Base-by-base conservation (phyloP, 2,888 invertebrate genomes). In the Drosophila leonis region DNA sequence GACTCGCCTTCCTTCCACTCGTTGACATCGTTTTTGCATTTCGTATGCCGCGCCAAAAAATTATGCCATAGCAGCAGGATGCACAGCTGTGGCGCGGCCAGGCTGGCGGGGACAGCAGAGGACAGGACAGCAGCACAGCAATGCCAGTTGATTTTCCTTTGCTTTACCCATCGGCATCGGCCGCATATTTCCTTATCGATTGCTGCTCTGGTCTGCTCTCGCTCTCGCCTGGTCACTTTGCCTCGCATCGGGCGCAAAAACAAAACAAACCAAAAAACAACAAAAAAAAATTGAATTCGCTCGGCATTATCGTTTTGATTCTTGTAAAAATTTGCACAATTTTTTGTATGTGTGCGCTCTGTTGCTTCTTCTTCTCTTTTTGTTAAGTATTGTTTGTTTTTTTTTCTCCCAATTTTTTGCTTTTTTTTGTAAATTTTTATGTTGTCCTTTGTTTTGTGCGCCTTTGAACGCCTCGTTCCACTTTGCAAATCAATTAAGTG, bases 401-500 rank as follows among this genome's bases (percentile, higher is more conserved):
- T 63, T 46, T 46, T 0, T 27, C 2, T 4, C 24, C 4, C 24
- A 24, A 27, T 46, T 27, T 24, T 24, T 46, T 4, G 54, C 33
- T 62, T 12, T 27, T 27, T 37, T 15, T 39, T 27, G 31, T 44
- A 18, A 3, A 55, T 61, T 31, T 35, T 15, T 20, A 39, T 41
- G 29, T 24, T 57, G 54, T 44, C 29, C 42, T 55, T 69, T 69
- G 62, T 65, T 61, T 72, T 69, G 65, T 44, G 48, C 59, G 55
- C 73, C 63, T 83, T 69, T 72, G 72, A 74, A 61, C 33, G 62
- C 54, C 68, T 48, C 72, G 79, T 65, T 80, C 72, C 83, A 75
- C 78, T 82, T 82, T 77, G 82, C 83, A 83, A 82, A 82, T 86
- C 86, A 82, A 82, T 86, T 82, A 86, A 86, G 81, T 86, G 77